phyloP scores from a whole-genome alignment of 1,140 invertebrate genomes.

The Cotesia glomerata region DNA sequence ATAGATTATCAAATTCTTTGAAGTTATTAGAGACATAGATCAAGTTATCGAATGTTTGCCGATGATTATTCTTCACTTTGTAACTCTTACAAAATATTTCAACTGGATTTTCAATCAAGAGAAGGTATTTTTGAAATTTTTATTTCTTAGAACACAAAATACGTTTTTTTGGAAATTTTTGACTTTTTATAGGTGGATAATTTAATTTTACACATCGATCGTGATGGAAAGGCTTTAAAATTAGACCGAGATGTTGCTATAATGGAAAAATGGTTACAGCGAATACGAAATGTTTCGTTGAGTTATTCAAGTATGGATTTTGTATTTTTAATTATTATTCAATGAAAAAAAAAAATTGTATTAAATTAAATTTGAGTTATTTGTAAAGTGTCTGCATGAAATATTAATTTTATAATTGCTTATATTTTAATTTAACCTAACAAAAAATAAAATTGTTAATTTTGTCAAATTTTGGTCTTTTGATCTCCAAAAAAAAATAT shows the following conservation, averaged over 20 bases:
- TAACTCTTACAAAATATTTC: constrained; percentile 1
- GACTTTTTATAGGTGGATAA: background rate
- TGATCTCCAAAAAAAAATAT: background rate
- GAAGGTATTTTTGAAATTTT: background rate
- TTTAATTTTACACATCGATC: background rate
- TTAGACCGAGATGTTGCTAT: constrained; percentile 1
- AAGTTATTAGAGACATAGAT: constrained; percentile 11
- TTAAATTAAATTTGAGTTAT: background rate
- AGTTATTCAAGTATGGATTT: constrained; percentile 8
- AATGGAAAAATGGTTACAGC: background rate
- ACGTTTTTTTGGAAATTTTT: background rate
- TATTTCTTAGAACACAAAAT: background rate
- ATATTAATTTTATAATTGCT: too few species aligned
- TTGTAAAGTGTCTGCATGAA: background rate
- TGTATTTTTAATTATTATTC: background rate
- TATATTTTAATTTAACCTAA: too few species aligned
- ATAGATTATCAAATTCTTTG: constrained; percentile 23
- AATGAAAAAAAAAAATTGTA: background rate
- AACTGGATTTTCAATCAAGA: constrained; percentile 13
- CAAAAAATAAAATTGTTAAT: background rate
- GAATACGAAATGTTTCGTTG: background rate
- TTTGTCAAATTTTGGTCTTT: background rate
- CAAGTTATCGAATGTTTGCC: constrained; percentile 8
- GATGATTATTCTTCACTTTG: background rate
- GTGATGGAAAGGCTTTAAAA: constrained; percentile 9